Conservation (phyloP, 2,888 invertebrate genomes). For the Meiosimyza platycephala region DNA sequence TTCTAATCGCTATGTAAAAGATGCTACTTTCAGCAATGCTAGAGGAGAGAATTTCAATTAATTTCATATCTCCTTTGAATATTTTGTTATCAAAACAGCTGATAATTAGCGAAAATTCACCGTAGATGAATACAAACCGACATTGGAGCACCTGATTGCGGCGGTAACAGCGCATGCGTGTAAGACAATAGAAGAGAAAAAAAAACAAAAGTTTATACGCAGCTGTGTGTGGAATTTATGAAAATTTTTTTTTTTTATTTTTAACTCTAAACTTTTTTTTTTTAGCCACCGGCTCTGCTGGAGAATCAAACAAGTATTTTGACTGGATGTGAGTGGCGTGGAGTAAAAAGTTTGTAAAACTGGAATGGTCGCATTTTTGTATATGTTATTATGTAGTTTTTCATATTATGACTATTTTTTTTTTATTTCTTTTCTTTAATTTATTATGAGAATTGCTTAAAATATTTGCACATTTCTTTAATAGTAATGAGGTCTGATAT, state of each 20-base stretch:
- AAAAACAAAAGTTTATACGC: neutral
- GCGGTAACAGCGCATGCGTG: too few species aligned
- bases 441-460: neutral
- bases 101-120: too few species aligned
- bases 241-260: constrained; percentile 14
- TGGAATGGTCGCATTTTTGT: constrained; percentile 61
- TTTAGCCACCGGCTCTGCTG: neutral
- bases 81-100: too few species aligned
- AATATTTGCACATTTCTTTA: too few species aligned
- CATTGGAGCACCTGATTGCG: too few species aligned
- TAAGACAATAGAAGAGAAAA: too few species aligned
- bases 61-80: too few species aligned
- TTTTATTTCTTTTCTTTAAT: neutral
- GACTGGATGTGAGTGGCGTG: constrained; percentile 33
- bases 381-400: constrained; percentile 38
- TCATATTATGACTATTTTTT: constrained; percentile 6
- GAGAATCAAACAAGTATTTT: constrained; percentile 36
- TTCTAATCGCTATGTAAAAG: too few species aligned
- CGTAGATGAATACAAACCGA: too few species aligned
- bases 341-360: constrained; percentile 51
- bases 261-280: constrained; percentile 11
- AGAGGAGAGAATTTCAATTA: too few species aligned
- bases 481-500: too few species aligned
- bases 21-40: too few species aligned
- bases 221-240: neutral